Evolutionary conservation across 2,113 vertebrate genomes (phyloP), one percentile per base, ranked within the genome.

Genomic region (Sprattus sprattus): DNA sequence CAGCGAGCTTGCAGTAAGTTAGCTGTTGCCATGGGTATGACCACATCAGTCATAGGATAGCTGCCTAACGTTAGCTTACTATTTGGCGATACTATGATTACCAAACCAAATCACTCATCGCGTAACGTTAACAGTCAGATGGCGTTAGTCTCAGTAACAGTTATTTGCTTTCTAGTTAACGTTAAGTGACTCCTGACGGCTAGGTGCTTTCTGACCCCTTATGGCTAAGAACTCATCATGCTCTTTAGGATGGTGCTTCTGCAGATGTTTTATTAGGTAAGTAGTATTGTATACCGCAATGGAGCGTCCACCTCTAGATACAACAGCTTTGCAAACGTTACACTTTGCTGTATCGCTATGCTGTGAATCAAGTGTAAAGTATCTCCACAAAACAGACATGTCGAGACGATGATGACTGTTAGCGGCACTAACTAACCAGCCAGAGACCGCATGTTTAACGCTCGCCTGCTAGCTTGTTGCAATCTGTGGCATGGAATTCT

Each of bases 301-400:
- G n/a, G 9, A 75, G 16, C n/a, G 16, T 15, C 85, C 81, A 83
- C 60, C 81, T 57, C 85, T 67, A 5, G 25, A 9, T 64, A 86
- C 81, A 50, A 6, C 10, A 6, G 10, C 50, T 52, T 52, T 52
- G 50, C 50, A 52, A 6, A 52, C 13, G 10, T 52, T 52, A 11
- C 50, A 52, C 4, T 2, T 10, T 6, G 50, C 50, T 11, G 50
- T 52, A 3, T 4, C 4, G 13, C 50, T 52, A 13, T 4, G 4
- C 13, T 4, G 50, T 11, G 50, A 6, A 11, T 4, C 50, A 13
- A 52, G 50, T 9, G 50, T 52, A 52, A n/a, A n/a, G n/a, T 52
- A 52, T 15, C 50, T 52, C 50, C 50, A 52, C 13, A 52, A 2
- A 9, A 2, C 50, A 2, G 50, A 52, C 9, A n/a, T n/a, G n/a